Conservation (phyloP, 2,797 vertebrate species). For the Echeneis naucrates region DNA sequence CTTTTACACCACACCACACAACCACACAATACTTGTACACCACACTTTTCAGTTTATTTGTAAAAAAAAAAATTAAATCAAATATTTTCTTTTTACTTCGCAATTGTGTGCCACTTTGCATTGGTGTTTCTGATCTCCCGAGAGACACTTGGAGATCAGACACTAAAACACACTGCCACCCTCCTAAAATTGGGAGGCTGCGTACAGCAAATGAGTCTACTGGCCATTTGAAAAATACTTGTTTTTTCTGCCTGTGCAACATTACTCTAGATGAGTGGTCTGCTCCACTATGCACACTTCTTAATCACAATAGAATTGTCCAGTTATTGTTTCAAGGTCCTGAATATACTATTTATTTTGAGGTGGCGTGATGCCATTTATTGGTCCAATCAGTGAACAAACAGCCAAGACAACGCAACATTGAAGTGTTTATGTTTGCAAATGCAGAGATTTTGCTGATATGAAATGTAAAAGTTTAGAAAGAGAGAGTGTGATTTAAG, state of each 20-base stretch:
- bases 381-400: neutral
- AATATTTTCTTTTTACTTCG: too few species aligned
- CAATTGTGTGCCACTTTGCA: too few species aligned
- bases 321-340: neutral
- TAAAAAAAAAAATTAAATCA: too few species aligned
- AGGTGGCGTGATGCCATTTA: neutral
- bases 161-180: neutral
- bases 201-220: neutral
- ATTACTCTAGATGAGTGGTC: neutral
- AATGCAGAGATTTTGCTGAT: neutral
- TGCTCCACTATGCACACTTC: neutral
- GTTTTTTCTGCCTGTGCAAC: neutral
- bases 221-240: neutral
- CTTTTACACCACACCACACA: too few species aligned
- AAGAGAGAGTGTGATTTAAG: neutral
- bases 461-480: neutral
- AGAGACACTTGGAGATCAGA: too few species aligned
- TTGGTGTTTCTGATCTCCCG: too few species aligned
- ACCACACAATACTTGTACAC: too few species aligned
- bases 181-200: too few species aligned
- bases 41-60: too few species aligned
- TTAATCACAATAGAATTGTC: neutral
- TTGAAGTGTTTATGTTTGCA: conserved; percentile 14
- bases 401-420: neutral
- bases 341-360: neutral